A percentile compares a stretch with the other conserved stretches of the same genome.
Conservation (phyloP, 1,140 invertebrate genomes). For the Stegodyphus mimosarum region DNA sequence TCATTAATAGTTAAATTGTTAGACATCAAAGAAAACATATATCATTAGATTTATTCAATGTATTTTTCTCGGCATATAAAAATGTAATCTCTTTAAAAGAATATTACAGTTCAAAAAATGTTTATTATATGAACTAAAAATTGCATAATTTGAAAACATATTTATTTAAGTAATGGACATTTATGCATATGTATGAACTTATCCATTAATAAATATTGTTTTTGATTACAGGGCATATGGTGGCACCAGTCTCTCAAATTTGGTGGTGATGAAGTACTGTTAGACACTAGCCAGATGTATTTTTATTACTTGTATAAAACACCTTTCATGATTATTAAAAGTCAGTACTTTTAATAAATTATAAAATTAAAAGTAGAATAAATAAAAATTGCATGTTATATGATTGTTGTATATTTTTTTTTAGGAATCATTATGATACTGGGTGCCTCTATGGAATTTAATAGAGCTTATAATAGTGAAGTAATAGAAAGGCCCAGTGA, state of each 20-base stretch:
- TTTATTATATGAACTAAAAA: slow-evolving; percentile 40
- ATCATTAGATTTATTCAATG: too few relatives aligned
- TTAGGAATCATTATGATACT: slow-evolving; percentile 93
- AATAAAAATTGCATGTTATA: too few relatives aligned
- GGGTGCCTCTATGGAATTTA: slow-evolving; percentile 95
- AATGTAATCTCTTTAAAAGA: too few relatives aligned
- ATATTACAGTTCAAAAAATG: background rate
- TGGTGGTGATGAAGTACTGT: slow-evolving; percentile 78
- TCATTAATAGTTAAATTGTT: too few relatives aligned
- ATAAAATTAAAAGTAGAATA: too few relatives aligned
- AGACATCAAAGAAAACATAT: too few relatives aligned
- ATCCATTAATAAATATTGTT: too few relatives aligned
- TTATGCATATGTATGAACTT: too few relatives aligned
- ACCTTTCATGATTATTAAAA: slow-evolving; percentile 92
- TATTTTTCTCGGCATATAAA: too few relatives aligned
- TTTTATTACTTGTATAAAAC: slow-evolving; percentile 96
- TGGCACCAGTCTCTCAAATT: slow-evolving; percentile 98
- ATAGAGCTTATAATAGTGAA: slow-evolving; percentile 92
- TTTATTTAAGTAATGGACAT: too few relatives aligned
- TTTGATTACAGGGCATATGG: slow-evolving; percentile 82
- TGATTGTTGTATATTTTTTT: background rate
- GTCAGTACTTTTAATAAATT: slow-evolving; percentile 66
- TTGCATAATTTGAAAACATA: background rate
- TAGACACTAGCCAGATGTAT: slow-evolving; percentile 96
- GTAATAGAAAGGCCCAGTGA: slow-evolving; percentile 93